Base-by-base conservation (phyloP, 2,797 vertebrate genomes). In the Alosa sapidissima region DNA sequence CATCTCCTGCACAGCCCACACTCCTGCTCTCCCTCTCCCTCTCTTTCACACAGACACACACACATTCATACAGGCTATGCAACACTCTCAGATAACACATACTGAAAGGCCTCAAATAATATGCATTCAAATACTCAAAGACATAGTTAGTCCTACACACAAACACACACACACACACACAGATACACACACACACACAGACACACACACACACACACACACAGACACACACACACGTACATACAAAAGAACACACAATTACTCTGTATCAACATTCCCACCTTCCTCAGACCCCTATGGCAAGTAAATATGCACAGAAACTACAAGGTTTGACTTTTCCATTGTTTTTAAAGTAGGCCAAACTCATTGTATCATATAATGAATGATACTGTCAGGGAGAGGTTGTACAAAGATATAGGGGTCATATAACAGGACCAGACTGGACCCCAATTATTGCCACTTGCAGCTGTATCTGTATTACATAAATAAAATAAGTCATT, bases 311-410 rank as follows among this genome's bases (percentile, higher is more conserved):
- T 89, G 91, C 90, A 88, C 88, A 83, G 87, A 91, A 93, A 91
- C 90, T 90, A 91, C 91, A 92, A 91, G 92, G 89, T 89, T 91
- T 92, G 91, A 90, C 93, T 92, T 92, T 75, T 88, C 88, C 92
- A 93, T 93, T 89, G 90, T 92, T 91, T 93, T 89, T 89, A 92
- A 91, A 92, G 91, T 92, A 93, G 92, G 89, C 90, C 92, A 90
- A 91, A 87, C 87, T 93, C 89, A 90, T 92, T 91, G 90, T 91
- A 91, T 88, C 90, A 89, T 90, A 91, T 91, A 90, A 92, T 91
- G 88, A 90, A 89, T 82, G 88, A 86, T 92, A 92, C 85, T 86
- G 92, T 62, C 81, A 72, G 65, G 33, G 65, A 72, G 11, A 72
- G 65, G 65, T 72, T 72, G 33, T 72, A 72, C 36, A 72, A 72